phyloP scores from a whole-genome alignment of 2,797 vertebrate species.

The Choloepus didactylus region DNA sequence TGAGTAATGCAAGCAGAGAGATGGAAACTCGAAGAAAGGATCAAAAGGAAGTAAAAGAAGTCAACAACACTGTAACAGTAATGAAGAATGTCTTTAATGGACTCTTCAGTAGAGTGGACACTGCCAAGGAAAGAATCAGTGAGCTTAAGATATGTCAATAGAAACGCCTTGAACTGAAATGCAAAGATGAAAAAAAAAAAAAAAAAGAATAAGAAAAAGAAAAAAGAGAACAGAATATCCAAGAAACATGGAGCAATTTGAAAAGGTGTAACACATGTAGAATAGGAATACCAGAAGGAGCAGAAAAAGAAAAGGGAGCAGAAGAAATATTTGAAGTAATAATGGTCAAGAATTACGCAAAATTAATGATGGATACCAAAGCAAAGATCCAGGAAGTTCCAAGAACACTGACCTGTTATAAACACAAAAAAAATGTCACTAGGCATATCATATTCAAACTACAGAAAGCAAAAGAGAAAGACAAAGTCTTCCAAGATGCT shows the following conservation, averaged over 20 bases:
- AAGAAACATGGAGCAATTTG: not conserved
- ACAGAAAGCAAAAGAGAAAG: not conserved
- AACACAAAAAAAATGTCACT: not conserved
- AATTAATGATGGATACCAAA: not conserved
- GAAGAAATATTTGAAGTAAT: not conserved
- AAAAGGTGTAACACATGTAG: not conserved
- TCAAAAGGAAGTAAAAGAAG: not conserved
- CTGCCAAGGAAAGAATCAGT: not conserved
- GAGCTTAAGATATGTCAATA: no score
- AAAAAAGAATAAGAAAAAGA: no score
- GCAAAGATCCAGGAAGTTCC: not conserved
- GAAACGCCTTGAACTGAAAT: not conserved
- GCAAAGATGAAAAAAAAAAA: not conserved
- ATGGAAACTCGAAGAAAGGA: no score
- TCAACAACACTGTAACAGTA: not conserved
- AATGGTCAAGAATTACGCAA: not conserved
- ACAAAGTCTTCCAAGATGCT: not conserved
- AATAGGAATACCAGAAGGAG: not conserved
- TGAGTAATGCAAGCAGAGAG: no score
- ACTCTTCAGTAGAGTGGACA: not conserved
- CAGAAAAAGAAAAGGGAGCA: not conserved
- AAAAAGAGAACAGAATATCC: not conserved
- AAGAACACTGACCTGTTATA: not conserved
- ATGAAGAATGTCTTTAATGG: not conserved
- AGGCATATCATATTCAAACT: not conserved